These are phyloP conservation scores for Sclerodermus sp. DNA, from an alignment of 2,888 invertebrate genomes.

Conservation along the genomic window DNA sequence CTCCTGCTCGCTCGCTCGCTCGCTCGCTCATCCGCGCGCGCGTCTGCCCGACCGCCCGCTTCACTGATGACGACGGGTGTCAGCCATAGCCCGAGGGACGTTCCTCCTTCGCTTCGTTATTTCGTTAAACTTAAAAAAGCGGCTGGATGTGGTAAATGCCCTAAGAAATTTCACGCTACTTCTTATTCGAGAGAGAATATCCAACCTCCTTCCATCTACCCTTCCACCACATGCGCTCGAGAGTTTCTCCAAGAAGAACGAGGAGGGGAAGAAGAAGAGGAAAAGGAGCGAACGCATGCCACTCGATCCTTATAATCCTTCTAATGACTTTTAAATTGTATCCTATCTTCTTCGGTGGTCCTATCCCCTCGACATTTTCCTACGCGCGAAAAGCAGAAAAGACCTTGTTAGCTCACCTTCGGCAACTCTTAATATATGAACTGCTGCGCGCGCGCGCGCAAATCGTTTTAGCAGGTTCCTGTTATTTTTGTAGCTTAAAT, in stretches of 20 bases:
- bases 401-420: too few species aligned
- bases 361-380: too few species aligned
- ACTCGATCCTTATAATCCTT: too few species aligned
- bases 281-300: too few species aligned
- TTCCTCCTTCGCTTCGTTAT: conserved; percentile 29
- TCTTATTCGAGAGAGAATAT: not conserved
- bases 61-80: conserved; percentile 9
- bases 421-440: too few species aligned
- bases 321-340: too few species aligned
- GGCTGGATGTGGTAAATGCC: not conserved
- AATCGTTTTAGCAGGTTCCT: not conserved
- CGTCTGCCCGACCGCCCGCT: not conserved
- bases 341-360: too few species aligned
- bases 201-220: not conserved
- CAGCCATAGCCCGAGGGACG: conserved; percentile 16
- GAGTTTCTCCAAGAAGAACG: too few species aligned
- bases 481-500: not conserved
- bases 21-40: not conserved
- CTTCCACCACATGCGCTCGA: too few species aligned
- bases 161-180: not conserved
- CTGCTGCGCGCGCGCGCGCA: not conserved
- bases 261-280: too few species aligned
- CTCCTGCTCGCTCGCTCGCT: not conserved
- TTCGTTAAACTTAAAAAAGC: conserved; percentile 42
- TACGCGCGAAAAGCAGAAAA: too few species aligned